Percentiles rank a stretch among this genome's conserved stretches.
phyloP scores from a whole-genome alignment of 1,140 invertebrate species.

The Lepidurus packardi region DNA sequence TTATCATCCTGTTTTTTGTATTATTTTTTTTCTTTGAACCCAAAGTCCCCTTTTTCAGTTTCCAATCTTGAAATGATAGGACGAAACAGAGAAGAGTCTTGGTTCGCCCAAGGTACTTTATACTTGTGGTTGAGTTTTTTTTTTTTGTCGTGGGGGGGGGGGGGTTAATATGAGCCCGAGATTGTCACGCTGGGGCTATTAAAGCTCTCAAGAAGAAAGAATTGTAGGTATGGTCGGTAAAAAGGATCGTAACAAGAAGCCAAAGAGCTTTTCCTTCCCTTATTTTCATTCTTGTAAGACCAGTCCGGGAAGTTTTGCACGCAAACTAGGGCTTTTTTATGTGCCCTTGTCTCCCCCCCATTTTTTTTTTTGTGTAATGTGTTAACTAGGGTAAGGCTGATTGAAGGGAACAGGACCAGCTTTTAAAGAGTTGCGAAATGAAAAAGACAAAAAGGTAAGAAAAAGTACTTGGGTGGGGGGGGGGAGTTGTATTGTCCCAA shows the following conservation, averaged over 20 bases:
- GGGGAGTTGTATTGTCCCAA: background rate
- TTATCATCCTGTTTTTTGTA: no score
- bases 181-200: constrained; percentile 21
- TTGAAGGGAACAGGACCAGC: constrained; percentile 13
- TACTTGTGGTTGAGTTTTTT: background rate
- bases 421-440: background rate
- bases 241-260: background rate
- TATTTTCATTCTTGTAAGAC: no score
- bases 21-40: no score
- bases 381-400: constrained; percentile 16
- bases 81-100: no score
- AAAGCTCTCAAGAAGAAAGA: background rate
- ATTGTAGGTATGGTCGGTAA: background rate
- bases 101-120: background rate
- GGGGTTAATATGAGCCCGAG: background rate
- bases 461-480: background rate
- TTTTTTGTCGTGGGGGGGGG: background rate
- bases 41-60: no score
- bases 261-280: no score
- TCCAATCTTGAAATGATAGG: no score
- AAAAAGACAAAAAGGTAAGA: background rate
- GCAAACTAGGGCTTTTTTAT: background rate
- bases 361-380: constrained; percentile 2
- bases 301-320: constrained; percentile 3
- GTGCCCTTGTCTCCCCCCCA: background rate